phyloP scores from a whole-genome alignment of 2,797 vertebrate genomes.

The Telmatherina bonti region DNA sequence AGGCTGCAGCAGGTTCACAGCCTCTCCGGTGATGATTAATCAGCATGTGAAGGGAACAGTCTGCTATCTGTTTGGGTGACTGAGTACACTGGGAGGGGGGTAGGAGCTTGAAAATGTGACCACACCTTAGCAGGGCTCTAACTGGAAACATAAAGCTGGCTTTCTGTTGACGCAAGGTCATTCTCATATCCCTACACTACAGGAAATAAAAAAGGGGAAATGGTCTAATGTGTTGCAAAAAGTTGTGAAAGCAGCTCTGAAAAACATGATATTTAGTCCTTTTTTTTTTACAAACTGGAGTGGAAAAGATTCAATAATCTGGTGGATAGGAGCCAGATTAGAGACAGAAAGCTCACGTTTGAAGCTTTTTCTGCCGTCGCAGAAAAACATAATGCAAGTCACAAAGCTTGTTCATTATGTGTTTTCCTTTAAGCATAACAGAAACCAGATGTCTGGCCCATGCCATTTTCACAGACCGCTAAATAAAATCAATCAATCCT shows the following conservation, averaged over 20 bases:
- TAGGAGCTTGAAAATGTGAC: conserved; percentile 31
- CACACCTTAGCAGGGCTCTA: conserved; percentile 47
- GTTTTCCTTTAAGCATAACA: conserved; percentile 23
- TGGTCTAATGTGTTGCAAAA: background rate
- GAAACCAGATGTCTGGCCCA: conserved; percentile 54
- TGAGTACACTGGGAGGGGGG: conserved; percentile 61
- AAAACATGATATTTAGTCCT: background rate
- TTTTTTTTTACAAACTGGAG: background rate
- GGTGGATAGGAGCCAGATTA: background rate
- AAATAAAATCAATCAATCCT: too few relatives aligned
- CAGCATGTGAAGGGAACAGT: conserved; percentile 15
- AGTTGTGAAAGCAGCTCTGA: background rate
- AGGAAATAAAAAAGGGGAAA: background rate
- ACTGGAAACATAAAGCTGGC: conserved; percentile 31
- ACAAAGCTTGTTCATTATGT: background rate
- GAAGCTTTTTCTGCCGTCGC: background rate
- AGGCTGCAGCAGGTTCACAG: too few relatives aligned
- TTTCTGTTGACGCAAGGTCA: background rate
- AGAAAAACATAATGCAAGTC: conserved; percentile 2
- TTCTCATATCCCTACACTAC: background rate
- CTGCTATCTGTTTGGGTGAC: conserved; percentile 35
- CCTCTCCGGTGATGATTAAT: conserved; percentile 66
- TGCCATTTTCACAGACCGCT: background rate
- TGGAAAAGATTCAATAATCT: background rate
- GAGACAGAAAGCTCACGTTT: background rate